These are phyloP conservation scores for Parapsyche elsis DNA, from an alignment of 1,140 invertebrate genomes.

Conservation along the genomic window DNA sequence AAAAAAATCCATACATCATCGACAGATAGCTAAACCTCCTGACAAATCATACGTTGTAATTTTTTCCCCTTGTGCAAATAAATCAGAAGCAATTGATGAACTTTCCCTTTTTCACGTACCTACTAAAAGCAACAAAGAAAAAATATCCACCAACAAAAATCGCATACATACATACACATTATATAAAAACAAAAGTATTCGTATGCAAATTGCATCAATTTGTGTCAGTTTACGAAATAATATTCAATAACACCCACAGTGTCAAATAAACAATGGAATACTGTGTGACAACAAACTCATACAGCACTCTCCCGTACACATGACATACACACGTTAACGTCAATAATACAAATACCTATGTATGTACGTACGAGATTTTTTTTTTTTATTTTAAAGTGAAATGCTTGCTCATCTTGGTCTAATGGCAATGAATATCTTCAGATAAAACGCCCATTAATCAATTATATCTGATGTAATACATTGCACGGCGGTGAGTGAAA, in stretches of 20 bases:
- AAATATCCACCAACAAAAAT: background rate
- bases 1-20: constrained; percentile 17
- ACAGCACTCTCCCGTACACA: background rate
- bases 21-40: background rate
- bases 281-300: background rate
- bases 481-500: constrained; percentile 14
- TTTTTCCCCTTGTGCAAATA: background rate
- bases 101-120: constrained; percentile 9
- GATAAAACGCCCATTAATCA: constrained; percentile 39
- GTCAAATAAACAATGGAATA: constrained; percentile 10
- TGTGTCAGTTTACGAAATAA: background rate
- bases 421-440: constrained; percentile 28
- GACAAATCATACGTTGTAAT: background rate
- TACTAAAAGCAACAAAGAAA: too few species aligned
- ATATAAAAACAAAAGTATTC: background rate
- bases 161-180: background rate
- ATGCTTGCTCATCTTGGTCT: background rate
- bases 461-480: constrained; percentile 47
- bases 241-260: background rate
- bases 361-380: background rate
- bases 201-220: background rate
- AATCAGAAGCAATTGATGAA: constrained; percentile 5
- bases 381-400: constrained; percentile 17
- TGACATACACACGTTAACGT: too few species aligned
- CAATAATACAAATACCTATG: background rate